Evolutionary conservation across 2,113 vertebrate genomes (phyloP).

Genomic region (Ivindomyrus marchei): DNA sequence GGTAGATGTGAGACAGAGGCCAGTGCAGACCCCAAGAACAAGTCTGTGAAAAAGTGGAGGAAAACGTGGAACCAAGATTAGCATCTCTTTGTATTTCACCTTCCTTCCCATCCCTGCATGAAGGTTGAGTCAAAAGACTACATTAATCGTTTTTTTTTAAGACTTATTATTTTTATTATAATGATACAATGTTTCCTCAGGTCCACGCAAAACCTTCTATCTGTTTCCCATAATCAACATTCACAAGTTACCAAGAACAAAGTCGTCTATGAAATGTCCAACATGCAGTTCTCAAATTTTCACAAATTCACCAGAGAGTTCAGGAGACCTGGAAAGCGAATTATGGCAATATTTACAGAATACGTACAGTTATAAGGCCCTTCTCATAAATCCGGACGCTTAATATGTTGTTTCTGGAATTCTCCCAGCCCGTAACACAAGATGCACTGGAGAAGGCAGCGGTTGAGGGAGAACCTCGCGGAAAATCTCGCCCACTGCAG

Average conservation of each 20-base stretch:
- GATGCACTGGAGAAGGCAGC: neutral
- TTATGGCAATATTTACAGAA: conserved; percentile 2
- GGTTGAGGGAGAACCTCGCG: neutral
- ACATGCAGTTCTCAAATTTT: neutral
- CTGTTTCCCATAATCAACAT: neutral
- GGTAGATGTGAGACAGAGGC: neutral
- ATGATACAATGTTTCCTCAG: neutral
- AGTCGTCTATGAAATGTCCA: neutral
- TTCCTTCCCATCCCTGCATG: neutral
- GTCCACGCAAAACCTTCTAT: neutral
- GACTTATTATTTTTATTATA: neutral
- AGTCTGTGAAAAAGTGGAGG: neutral
- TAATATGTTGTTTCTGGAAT: conserved; percentile 9
- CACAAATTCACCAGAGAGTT: neutral
- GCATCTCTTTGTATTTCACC: conserved; percentile 5
- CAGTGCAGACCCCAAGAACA: neutral
- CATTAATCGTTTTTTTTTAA: neutral
- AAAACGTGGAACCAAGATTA: neutral
- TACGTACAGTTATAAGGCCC: neutral
- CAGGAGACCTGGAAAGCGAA: neutral
- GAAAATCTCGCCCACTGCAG: conserved; percentile 7
- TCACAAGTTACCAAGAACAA: conserved; percentile 6
- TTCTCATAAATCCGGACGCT: neutral
- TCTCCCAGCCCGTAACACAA: neutral
- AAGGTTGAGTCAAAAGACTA: neutral